Percentiles rank a stretch among this genome's conserved stretches.
Evolutionary conservation across 2,113 vertebrate genomes (phyloP).

Genomic region (Pagrus major): DNA sequence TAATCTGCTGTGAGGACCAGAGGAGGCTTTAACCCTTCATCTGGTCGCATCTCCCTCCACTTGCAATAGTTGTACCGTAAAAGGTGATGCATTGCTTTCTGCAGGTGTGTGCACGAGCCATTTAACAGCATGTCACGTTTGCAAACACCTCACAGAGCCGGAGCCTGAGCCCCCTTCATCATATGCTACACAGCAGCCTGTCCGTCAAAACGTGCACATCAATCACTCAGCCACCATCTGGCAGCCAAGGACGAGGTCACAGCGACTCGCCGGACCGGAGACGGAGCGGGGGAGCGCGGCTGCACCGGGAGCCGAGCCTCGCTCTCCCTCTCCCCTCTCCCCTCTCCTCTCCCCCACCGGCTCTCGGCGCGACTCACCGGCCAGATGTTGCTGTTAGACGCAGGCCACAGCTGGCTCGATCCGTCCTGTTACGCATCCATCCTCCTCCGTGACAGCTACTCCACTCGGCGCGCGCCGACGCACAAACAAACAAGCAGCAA

Average conservation of each 20-base stretch:
- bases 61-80: no score
- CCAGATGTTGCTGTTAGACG: constrained; percentile 78
- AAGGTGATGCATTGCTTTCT: no score
- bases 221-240: constrained; percentile 34
- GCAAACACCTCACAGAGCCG: no score
- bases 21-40: no score
- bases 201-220: constrained; percentile 55
- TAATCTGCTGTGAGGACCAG: no score
- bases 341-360: not conserved
- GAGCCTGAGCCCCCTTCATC: constrained; percentile 6
- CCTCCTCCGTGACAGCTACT: constrained; percentile 59
- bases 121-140: constrained; percentile 56
- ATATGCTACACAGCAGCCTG: constrained; percentile 18
- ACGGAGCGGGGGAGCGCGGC: constrained; percentile 4
- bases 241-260: constrained; percentile 77
- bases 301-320: not conserved
- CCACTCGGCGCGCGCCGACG: constrained; percentile 65
- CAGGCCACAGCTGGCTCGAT: constrained; percentile 81
- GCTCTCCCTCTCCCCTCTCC: not conserved
- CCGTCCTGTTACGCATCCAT: constrained; percentile 74
- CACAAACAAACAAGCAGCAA: constrained; percentile 49
- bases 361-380: constrained; percentile 70
- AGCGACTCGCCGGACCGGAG: constrained; percentile 47
- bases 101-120: no score
- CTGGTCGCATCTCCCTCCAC: no score